These are phyloP conservation scores for Pygoscelis adeliae DNA, from an alignment of 2,113 vertebrate genomes.

Conservation along the genomic window DNA sequence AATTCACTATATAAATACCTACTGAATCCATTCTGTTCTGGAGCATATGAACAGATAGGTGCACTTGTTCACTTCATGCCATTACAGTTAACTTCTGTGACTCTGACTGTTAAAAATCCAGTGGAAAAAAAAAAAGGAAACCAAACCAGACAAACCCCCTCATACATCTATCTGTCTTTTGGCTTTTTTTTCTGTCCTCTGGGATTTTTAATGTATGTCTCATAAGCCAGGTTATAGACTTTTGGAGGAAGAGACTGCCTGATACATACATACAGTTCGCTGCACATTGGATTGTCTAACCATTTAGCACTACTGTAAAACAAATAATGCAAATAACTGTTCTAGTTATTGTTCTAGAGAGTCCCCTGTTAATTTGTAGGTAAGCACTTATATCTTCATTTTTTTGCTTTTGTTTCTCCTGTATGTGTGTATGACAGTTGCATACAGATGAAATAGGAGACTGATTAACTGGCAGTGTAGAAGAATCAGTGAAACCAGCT, in stretches of 20 bases:
- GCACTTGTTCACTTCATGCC: neutral
- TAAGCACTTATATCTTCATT: neutral
- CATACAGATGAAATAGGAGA: conserved; percentile 33
- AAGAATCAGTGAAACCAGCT: conserved; percentile 23
- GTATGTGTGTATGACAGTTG: neutral
- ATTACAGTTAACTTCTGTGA: neutral
- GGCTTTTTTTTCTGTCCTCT: neutral
- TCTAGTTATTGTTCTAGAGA: neutral
- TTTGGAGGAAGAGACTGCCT: neutral
- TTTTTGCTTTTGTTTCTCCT: neutral
- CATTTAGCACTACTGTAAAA: neutral
- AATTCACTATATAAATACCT: neutral
- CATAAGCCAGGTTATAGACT: neutral
- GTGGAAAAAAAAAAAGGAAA: neutral
- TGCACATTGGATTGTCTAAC: neutral
- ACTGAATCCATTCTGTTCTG: neutral
- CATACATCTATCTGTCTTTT: neutral
- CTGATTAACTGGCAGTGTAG: conserved; percentile 1
- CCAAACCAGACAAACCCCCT: neutral
- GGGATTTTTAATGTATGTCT: conserved; percentile 24
- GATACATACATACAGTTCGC: neutral
- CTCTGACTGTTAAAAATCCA: neutral
- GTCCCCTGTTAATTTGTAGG: neutral
- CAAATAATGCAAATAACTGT: neutral
- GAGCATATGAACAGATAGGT: neutral